Evolutionary conservation across 2,113 vertebrate species (phyloP), one percentile per base, ranked within the genome.

Genomic region (Heliornis fulica): DNA sequence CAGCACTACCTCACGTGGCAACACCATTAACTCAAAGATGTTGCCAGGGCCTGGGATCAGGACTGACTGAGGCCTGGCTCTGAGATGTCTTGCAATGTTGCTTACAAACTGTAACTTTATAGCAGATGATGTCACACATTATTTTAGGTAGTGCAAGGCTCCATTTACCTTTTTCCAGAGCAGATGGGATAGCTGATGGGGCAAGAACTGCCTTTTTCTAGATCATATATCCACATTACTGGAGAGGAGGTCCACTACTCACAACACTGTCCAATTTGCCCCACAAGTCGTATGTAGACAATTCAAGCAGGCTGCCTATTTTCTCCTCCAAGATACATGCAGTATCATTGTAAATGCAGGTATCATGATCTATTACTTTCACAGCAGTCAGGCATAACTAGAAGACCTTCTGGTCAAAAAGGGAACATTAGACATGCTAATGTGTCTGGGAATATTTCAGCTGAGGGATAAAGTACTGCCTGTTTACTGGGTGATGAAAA

Each of bases 221-320:
- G 12, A 61, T 74, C 28, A 9, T 28, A 20, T 50, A 68, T 45
- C 61, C n/a, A 25, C 0, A 0, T 86, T 79, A 43, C 28, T 53
- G 15, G 32, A 57, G 15, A 43, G 36, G 13, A 86, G 9, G 12
- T 68, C 82, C 89, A n/a, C 32, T 72, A 26, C 45, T 84, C 32
- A 60, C 5, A 68, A 38, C 18, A 71, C 3, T 11, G 26, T 7
- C 9, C 8, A 34, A 9, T 80, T 80, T 70, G 20, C 18, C 51
- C 32, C 68, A 63, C 4, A 63, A 40, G 31, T 53, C 53, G 4
- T 8, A 45, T 19, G 41, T 11, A 66, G 41, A 41, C 41, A 83
- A 16, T 16, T 18, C 14, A 94, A 91, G 70, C 19, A 53, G 21
- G 22, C 31, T 41, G 22, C 17, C 19, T 36, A 1, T 60, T 89